Evolutionary conservation across 2,113 vertebrate genomes (phyloP), one percentile per base, ranked within the genome.

Genomic region (Caloenas nicobarica): DNA sequence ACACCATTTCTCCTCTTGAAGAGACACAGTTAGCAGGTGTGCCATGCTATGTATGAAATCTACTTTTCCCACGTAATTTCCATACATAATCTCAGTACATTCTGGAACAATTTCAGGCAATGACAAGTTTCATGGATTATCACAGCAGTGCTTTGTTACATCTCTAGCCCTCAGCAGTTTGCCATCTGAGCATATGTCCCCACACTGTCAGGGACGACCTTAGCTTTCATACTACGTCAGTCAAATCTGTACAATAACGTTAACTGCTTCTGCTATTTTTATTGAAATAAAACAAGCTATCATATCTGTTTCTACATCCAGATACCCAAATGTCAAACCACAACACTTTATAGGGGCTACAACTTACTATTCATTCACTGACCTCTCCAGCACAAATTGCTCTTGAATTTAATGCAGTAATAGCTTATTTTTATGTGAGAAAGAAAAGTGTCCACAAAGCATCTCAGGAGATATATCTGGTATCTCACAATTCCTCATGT

Each of bases 401-500:
- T 86, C 21, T 22, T 38, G 9, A 69, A 62, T 69, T 79, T 65
- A 85, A 77, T 34, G 8, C 17, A 70, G 8, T 19, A 60, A 57
- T 36, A 44, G 1, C 31, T 88, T 36, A 6, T 16, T 87, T 69
- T 76, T 24, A 14, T 53, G 5, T 79, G 26, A 81, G 44, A 82
- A 81, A 74, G 10, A 34, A 50, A 74, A 5, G 9, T 33, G 33
- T 84, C 21, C 38, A 33, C 38, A 53, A 50, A 72, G 7, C 9
- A 15, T 12, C 28, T 81, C 36, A 54, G 54, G 11, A 77, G 6
- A 5, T 65, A 28, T 18, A 50, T 4, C 17, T 40, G 17, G 4
- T 60, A 23, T 80, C 31, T 88, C 31, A 62, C 16, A 44, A 31
- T 61, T 2, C 1, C 2, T 19, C 1, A 0, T 16, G 16, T 1